phyloP scores from a whole-genome alignment of 1,140 invertebrate species.

The Aphaenogaster ashmeadi region DNA sequence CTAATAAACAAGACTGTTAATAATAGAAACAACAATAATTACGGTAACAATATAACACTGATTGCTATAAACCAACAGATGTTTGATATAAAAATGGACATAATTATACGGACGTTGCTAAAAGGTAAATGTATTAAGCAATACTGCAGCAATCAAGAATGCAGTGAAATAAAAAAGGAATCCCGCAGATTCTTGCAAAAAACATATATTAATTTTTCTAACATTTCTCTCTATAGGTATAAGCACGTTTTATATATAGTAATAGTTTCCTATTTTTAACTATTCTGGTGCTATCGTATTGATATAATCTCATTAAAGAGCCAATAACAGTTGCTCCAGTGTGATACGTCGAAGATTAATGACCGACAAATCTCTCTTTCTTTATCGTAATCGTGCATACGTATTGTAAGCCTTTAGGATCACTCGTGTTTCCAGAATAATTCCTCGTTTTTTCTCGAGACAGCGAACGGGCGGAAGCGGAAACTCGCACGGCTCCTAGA shows the following conservation, averaged over 20 bases:
- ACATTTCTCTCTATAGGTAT: neutral
- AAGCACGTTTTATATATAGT: slow-evolving; percentile 27
- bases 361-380: neutral
- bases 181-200: slow-evolving; percentile 15
- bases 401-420: neutral
- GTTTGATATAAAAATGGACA: neutral
- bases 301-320: neutral
- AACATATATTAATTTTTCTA: slow-evolving; percentile 7
- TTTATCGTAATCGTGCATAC: neutral
- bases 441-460: slow-evolving; percentile 36
- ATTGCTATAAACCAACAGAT: neutral
- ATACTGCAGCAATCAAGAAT: neutral
- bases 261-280: slow-evolving; percentile 23
- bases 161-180: neutral
- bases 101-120: neutral
- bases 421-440: neutral
- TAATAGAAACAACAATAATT: neutral
- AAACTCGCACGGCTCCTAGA: slow-evolving; percentile 55
- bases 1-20: slow-evolving; percentile 24
- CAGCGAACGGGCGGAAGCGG: slow-evolving; percentile 40
- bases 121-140: neutral
- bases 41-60: too few relatives aligned
- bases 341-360: neutral
- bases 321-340: neutral
- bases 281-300: neutral